Evolutionary conservation across 2,113 vertebrate genomes (phyloP), one percentile per base, ranked within the genome.

Genomic region (Holacanthus passer): DNA sequence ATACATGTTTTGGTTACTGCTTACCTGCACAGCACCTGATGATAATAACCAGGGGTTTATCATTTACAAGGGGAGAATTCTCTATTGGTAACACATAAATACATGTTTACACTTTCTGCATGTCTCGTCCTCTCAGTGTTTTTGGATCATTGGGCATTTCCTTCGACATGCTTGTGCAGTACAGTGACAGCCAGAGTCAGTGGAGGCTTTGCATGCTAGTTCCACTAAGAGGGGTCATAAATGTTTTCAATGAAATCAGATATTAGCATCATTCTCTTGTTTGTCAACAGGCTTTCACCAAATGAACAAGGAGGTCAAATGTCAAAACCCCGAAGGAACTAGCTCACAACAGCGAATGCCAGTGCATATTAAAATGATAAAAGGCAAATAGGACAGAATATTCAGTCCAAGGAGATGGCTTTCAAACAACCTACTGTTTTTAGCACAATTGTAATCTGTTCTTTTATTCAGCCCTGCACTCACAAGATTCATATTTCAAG

Each of bases 161-260:
- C 60, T 81, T 89, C 7, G 22, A 86, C 93, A 94, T 94, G 93
- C 92, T 89, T 78, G 86, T 75, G 88, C 87, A 88, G 83, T 45
- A 79, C 75, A 79, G 83, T 86, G 76, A 84, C 85, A 92, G 90
- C 88, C 91, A 90, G 78, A 31, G 84, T 84, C 84, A 87, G 74
- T 84, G 74, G 87, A 82, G 83, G 71, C 64, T 81, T 81, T 88
- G 87, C 92, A 93, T 92, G 92, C 93, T 86, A 79, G 79, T 87
- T 89, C 71, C 89, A 82, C 74, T 80, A 89, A 73, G 39, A 86
- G 43, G 50, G 63, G 35, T 68, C 20, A 73, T 41, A 73, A 85
- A 71, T 86, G 63, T 2, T 73, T 70, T 29, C 0, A 79, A 17
- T 60, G 2, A 66, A 77, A 62, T 84, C 19, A 41, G 37, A 41